Evolutionary conservation across 2,888 invertebrate species (phyloP), one percentile per base, ranked within the genome.

Genomic region (Morinoia aosen): DNA sequence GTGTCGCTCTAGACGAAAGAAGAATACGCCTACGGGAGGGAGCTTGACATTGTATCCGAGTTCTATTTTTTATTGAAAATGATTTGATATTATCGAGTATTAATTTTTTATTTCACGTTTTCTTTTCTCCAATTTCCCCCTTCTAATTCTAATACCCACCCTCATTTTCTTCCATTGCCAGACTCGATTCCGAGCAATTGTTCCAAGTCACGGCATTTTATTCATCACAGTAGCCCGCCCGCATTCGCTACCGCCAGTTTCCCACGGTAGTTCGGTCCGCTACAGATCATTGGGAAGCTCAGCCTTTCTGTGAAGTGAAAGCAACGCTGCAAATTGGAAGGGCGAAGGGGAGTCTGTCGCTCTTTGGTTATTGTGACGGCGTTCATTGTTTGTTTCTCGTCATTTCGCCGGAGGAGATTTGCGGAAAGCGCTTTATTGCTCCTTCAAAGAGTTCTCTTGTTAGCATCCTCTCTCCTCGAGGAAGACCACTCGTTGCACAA

Each of bases 191-290:
- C 25, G 64, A n/a, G n/a, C n/a, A n/a, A n/a, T 11, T 64, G 14
- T 64, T 12, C 76, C 76, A 25, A 16, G 76, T 76, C 25, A 76
- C 25, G 33, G 76, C 33, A 76, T 19, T 76, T 76, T 33, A 76
- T 76, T 76, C 76, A 76, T 33, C 25, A 76, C 1, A 76, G 76
- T 25, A 76, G 76, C 76, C 76, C 76, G 76, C 76, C 76, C 76
- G 39, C 25, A 56, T 10, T 58, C 57, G 48, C 58, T 16, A 57
- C 2, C 58, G 14, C 57, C 12, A 33, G 93, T 39, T 93, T 93
- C 93, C 57, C 93, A 93, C 93, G 93, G 56, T 93, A 93, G 93
- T 57, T 76, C 33, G 76, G 33, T 48, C n/a, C 93, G 56, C n/a
- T 12, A 57, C 16, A 93, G 93, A 25, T 93, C 93, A 93, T 93